phyloP scores from a whole-genome alignment of 2,888 invertebrate species.

The Cheilosia impressa region DNA sequence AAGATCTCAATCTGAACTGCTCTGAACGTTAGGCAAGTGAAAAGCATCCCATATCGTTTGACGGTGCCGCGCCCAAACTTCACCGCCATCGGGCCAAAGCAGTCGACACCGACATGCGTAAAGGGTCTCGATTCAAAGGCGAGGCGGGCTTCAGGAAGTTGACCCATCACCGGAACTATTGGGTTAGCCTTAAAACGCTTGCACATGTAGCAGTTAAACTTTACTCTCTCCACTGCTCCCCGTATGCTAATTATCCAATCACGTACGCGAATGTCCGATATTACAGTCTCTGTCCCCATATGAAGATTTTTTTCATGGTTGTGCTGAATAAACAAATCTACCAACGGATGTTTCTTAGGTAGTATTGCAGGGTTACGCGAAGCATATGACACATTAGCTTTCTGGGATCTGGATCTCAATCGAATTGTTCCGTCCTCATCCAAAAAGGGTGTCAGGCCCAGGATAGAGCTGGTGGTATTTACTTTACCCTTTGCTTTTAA shows the following conservation, averaged over 20 bases:
- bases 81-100: slow-evolving; percentile 11
- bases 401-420: slow-evolving; percentile 6
- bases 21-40: slow-evolving; percentile 6
- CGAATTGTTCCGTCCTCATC: not conserved
- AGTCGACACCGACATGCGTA: slow-evolving; percentile 25
- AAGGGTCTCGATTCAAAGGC: slow-evolving; percentile 9
- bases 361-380: not conserved
- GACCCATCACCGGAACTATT: slow-evolving; percentile 2
- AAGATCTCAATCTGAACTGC: slow-evolving; percentile 15
- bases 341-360: not conserved
- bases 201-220: not conserved
- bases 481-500: not conserved
- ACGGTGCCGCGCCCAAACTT: slow-evolving; percentile 14
- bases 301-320: not conserved
- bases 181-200: slow-evolving; percentile 2
- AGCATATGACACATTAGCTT: not conserved
- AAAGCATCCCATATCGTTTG: slow-evolving; percentile 32
- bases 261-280: slow-evolving; percentile 4
- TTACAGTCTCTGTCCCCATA: not conserved
- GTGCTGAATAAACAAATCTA: not conserved
- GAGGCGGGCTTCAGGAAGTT: slow-evolving; percentile 6
- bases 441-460: not conserved
- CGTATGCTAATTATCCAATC: slow-evolving; percentile 18
- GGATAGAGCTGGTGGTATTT: not conserved
- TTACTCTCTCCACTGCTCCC: no score